Percentiles rank a stretch among this genome's conserved stretches.
Conservation (phyloP, 2,888 invertebrate species). For the Chorisops tibialis region DNA sequence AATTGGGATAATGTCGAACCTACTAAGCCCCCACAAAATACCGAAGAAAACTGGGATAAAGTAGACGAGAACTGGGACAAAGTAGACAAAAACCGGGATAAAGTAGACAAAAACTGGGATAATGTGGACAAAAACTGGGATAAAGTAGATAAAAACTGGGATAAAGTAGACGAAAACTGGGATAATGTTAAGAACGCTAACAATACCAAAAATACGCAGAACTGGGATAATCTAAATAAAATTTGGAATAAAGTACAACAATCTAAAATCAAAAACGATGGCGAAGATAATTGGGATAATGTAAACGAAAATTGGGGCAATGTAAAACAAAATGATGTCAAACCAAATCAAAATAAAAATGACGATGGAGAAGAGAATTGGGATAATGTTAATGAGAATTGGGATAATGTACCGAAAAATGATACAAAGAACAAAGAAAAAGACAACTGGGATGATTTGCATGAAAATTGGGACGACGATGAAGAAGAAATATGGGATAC, state of each 20-base stretch:
- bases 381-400: conserved; percentile 26
- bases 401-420: background rate
- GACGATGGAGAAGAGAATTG: conserved; percentile 24
- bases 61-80: background rate
- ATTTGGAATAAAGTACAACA: background rate
- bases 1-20: background rate
- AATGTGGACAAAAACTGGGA: no score
- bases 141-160: no score
- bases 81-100: no score
- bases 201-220: background rate
- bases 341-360: background rate
- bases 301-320: conserved; percentile 3
- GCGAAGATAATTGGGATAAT: background rate
- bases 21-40: background rate
- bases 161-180: no score
- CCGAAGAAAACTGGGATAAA: background rate
- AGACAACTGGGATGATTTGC: background rate
- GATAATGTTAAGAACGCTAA: background rate
- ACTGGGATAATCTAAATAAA: background rate
- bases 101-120: no score
- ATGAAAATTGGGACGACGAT: background rate
- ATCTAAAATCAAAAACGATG: background rate
- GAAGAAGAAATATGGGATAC: no score
- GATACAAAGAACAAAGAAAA: no score
- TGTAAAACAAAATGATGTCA: no score